Conservation (phyloP, 2,797 vertebrate species). For the Zenarchopterus dispar region DNA sequence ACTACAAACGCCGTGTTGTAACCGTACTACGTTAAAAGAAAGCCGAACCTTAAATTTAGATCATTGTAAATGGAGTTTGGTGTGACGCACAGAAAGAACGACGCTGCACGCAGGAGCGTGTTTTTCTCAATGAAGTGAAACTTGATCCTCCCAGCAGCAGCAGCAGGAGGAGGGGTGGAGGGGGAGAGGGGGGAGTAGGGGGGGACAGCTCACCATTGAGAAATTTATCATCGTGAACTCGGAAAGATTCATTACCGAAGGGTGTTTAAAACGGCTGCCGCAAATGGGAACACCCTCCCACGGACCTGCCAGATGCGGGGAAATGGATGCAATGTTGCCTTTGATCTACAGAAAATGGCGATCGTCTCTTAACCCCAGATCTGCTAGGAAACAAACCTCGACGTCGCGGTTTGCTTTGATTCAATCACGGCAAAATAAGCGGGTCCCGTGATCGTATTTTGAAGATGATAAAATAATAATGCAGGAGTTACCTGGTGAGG, state of each 20-base stretch:
- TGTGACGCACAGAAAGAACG: conserved; percentile 15
- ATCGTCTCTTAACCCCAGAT: conserved; percentile 40
- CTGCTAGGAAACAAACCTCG: conserved; percentile 30
- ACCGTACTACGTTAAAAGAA: not conserved
- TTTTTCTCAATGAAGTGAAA: conserved; percentile 86
- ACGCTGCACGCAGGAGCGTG: conserved; percentile 55
- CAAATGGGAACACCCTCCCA: not conserved
- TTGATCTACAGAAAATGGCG: conserved; percentile 83
- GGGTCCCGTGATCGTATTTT: too few species aligned
- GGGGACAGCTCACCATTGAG: conserved; percentile 63
- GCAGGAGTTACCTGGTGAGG: conserved; percentile 43
- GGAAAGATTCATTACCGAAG: conserved; percentile 24
- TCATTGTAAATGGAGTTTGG: conserved; percentile 43
- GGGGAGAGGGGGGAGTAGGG: not conserved
- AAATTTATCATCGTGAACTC: conserved; percentile 45
- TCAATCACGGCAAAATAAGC: not conserved
- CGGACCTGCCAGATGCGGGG: conserved; percentile 15
- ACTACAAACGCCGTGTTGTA: too few species aligned
- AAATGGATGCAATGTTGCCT: conserved; percentile 63
- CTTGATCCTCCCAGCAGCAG: conserved; percentile 60
- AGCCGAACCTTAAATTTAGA: not conserved
- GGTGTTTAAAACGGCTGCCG: not conserved
- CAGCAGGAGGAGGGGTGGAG: not conserved
- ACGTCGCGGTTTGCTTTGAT: not conserved
- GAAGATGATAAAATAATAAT: not conserved